phyloP scores from a whole-genome alignment of 2,888 invertebrate genomes.

The Aphidoletes aphidimyza region DNA sequence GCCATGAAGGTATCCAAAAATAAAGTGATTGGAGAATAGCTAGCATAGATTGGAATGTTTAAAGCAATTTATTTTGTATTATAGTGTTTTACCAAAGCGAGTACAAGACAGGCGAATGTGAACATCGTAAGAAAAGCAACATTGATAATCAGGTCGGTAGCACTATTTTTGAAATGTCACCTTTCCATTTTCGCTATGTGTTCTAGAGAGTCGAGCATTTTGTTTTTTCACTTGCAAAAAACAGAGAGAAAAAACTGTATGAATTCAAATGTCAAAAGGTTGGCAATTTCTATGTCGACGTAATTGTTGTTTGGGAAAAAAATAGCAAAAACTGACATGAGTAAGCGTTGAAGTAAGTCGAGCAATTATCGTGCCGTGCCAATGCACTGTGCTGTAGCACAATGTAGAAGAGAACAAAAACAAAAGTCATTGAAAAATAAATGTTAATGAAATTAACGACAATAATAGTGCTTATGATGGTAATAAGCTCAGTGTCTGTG shows the following conservation, averaged over 20 bases:
- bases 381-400: neutral
- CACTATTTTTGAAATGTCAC: slow-evolving; percentile 51
- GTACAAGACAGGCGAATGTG: neutral
- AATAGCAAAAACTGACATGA: neutral
- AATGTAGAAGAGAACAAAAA: neutral
- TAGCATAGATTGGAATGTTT: too few relatives aligned
- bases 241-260: neutral
- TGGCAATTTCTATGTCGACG: slow-evolving; percentile 46
- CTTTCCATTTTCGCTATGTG: neutral
- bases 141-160: slow-evolving; percentile 51
- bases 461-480: slow-evolving; percentile 32
- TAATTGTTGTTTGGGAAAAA: neutral
- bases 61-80: neutral
- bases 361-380: neutral
- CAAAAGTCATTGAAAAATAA: slow-evolving; percentile 30
- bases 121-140: neutral
- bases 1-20: too few relatives aligned
- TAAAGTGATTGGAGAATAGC: too few relatives aligned
- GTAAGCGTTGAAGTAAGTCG: neutral
- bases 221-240: too few relatives aligned
- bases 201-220: neutral
- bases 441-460: slow-evolving; percentile 53
- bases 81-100: neutral
- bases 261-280: slow-evolving; percentile 52
- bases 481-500: slow-evolving; percentile 41